Evolutionary conservation across 2,888 invertebrate genomes (phyloP), one percentile per base, ranked within the genome.

Genomic region (Aproaerema taeniolella): DNA sequence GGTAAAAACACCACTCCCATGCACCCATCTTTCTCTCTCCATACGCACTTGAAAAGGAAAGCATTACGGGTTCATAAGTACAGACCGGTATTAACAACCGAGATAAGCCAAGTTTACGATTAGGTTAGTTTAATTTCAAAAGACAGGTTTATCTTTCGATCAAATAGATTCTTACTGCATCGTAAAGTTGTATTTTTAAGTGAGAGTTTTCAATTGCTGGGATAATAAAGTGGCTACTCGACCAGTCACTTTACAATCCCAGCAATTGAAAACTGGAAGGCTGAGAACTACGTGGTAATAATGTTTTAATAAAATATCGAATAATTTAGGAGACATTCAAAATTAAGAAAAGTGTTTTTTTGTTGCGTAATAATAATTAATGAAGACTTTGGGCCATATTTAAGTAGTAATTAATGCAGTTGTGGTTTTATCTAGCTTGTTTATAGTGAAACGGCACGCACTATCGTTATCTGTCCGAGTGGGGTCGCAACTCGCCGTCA

Each of bases 391-490:
- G 53, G 55, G 45, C 53, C 48, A 55, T 58, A 59, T 61, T 63
- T 47, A 53, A 54, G 63, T 59, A 55, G 47, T 58, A 61, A 61
- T 61, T 58, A 60, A 47, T 47, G 49, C 52, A 61, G 26, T 48
- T 30, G 50, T 42, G 50, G 53, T 42, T 49, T 58, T 68, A 63
- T 65, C 58, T 53, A 42, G 46, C 38, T 62, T 67, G 66, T 66
- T 69, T 66, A 68, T 63, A 62, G 57, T 47, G 45, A 49, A 56
- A 55, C 52, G 53, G 58, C 65, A 67, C 64, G 64, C 57, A 62
- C 49, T 53, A 11, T 47, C 61, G 61, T 68, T 71, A 71, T 70
- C 69, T 53, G 57, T 52, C n/a, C 13, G 20, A 45, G 39, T 42
- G 48, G 46, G 55, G 56, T 53, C 54, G 53, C 45, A 44, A 44